Evolutionary conservation across 2,797 vertebrate species (phyloP), one percentile per base, ranked within the genome.

Genomic region (Chaenodraco wilsoni): DNA sequence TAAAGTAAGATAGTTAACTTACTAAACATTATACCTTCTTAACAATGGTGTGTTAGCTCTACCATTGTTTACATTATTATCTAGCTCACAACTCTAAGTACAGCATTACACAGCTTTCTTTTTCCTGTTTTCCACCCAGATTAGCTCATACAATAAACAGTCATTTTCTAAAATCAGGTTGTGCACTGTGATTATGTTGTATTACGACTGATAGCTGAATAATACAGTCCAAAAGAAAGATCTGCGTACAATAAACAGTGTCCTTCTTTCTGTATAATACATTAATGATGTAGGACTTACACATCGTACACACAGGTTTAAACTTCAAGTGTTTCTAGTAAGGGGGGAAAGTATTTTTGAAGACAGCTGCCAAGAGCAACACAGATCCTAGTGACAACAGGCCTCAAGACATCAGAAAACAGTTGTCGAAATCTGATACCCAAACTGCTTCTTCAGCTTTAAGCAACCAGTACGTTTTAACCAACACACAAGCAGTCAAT

Each of bases 371-470:
- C 44, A 43, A 63, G 51, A 65, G 40, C 58, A 66, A 50, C 49
- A 37, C 13, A 63, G 52, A 69, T 76, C 50, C 37, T 52, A 69
- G 56, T 70, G 66, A 71, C 81, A 80, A 75, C 49, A 69, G 45
- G 6, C 41, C 10, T 23, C 27, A 69, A 56, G 17, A 55, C 40
- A 14, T 78, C 48, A 72, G 44, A 67, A 58, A 69, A 44, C 40
- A 76, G 61, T 15, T 65, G 31, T 10, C 63, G 50, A 57, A 54
- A 71, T 50, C 54, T 54, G 57, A 78, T 60, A 72, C 27, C 11
- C 43, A 13, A 83, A 17, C 57, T 3, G 33, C 31, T 44, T 41
- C 67, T 63, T 11, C 27, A 27, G 37, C 71, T 17, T 21, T 4
- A 14, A 21, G 23, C 11, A 12, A 49, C 17, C 40, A 13, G 17